Evolutionary conservation across 2,888 invertebrate species (phyloP), one percentile per base, ranked within the genome.

Genomic region (Rhagium mordax): DNA sequence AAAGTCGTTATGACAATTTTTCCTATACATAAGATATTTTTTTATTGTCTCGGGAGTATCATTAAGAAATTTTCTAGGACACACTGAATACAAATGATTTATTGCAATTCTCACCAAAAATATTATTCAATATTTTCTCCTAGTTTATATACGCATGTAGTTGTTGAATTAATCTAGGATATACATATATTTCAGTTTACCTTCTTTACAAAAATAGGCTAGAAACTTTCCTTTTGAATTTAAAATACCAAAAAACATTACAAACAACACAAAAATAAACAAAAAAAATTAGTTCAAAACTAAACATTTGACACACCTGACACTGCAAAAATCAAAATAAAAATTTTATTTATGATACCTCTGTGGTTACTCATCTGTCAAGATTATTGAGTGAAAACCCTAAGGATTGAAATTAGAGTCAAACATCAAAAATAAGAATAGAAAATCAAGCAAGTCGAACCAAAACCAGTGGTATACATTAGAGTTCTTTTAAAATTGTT

Each of bases 231-330:
- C 57, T 15, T 41, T 57, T 21, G 41, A 57, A 57, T 55, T 57
- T 47, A 67, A n/a, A 47, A 67, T 57, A 10, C 47, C 57, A 20
- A n/a, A n/a, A n/a, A 67, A 55, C 67, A 67, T 67, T 41, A 57
- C 16, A 67, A 57, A 57, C 41, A 55, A 48, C 4, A 53, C 33
- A 48, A 68, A 62, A 72, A 47, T 16, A 13, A 69, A 20, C 27
- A 69, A 48, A 62, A 59, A 61, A 73, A 15, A 68, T 55, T 59
- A 10, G 29, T 7, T 53, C 10, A n/a, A 57, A 55, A 55, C 55
- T 55, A 24, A 20, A 47, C 57, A 57, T 67, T 67, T 67, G 64
- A 64, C 65, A 41, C 7, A n/a, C n/a, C 13, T 57, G 67, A 67
- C 57, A 57, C 47, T 57, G 41, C 0, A n/a, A 24, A 27, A 65